Evolutionary conservation across 1,140 invertebrate species (phyloP).

Genomic region (Amphibalanus amphitrite): DNA sequence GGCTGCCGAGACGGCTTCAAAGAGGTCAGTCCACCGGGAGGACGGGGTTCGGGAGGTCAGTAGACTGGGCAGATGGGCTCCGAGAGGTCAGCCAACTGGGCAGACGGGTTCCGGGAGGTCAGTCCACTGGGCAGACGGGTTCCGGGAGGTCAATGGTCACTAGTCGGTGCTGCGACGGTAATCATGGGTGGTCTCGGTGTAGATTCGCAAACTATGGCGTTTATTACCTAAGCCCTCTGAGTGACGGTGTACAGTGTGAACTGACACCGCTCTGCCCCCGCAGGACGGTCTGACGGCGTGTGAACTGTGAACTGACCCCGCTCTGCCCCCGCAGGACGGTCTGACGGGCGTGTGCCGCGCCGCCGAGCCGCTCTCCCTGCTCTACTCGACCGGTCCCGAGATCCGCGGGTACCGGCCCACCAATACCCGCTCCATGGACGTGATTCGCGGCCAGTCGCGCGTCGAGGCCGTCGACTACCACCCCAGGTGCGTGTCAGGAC

Average conservation of each 20-base stretch:
- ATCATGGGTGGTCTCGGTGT: too few species aligned
- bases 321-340: conserved; percentile 29
- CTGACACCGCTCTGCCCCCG: too few species aligned
- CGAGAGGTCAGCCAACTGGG: too few species aligned
- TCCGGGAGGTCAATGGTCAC: too few species aligned
- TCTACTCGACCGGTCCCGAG: conserved; percentile 57
- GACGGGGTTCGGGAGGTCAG: too few species aligned
- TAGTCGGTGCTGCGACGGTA: too few species aligned
- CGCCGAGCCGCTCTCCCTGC: conserved; percentile 24
- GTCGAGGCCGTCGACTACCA: conserved; percentile 77
- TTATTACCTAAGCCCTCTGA: too few species aligned
- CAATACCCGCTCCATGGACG: conserved; percentile 46
- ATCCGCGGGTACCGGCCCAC: conserved; percentile 54
- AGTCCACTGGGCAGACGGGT: too few species aligned
- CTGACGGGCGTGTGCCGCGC: conserved; percentile 60
- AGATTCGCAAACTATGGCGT: too few species aligned
- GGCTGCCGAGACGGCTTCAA: conserved; percentile 66
- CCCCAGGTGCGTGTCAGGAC: conserved; percentile 41
- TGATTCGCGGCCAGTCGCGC: conserved; percentile 62
- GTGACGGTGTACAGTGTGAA: too few species aligned
- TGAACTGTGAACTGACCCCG: background rate
- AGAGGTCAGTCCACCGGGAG: conserved; percentile 26
- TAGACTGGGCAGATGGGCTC: too few species aligned
- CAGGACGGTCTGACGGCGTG: background rate
- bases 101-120: too few species aligned